phyloP scores from a whole-genome alignment of 2,113 vertebrate genomes.

The Cynoglossus semilaevis region DNA sequence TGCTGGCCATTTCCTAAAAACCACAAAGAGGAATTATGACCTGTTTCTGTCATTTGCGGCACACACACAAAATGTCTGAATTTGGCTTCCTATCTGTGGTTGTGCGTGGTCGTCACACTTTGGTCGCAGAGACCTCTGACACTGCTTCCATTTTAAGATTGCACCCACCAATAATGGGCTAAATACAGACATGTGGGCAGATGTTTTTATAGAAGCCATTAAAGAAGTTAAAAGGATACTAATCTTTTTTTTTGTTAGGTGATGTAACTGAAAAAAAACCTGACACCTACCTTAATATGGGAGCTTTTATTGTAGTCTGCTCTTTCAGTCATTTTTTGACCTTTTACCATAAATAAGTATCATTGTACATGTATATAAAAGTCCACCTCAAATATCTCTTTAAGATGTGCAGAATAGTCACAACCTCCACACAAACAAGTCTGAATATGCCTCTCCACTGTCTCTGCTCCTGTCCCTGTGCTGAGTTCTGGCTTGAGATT shows the following conservation, averaged over 20 bases:
- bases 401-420: conserved; percentile 10
- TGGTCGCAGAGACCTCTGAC: conserved; percentile 17
- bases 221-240: too few relatives aligned
- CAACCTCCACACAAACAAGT: conserved; percentile 49
- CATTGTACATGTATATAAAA: neutral
- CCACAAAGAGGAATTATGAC: too few relatives aligned
- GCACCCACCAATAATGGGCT: conserved; percentile 3
- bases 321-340: neutral
- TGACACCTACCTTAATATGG: neutral
- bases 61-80: too few relatives aligned
- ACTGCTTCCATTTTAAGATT: conserved; percentile 4
- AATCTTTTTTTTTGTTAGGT: too few relatives aligned
- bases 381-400: neutral
- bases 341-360: neutral
- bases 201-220: too few relatives aligned
- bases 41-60: too few relatives aligned
- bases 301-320: too few relatives aligned
- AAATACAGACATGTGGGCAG: conserved; percentile 17
- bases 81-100: too few relatives aligned
- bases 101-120: neutral
- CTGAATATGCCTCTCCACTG: conserved; percentile 66
- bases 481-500: conserved; percentile 43
- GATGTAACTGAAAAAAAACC: too few relatives aligned
- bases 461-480: conserved; percentile 8
- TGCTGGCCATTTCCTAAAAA: too few relatives aligned